Conservation (phyloP, 2,113 vertebrate genomes). For the Elephantulus edwardii region DNA sequence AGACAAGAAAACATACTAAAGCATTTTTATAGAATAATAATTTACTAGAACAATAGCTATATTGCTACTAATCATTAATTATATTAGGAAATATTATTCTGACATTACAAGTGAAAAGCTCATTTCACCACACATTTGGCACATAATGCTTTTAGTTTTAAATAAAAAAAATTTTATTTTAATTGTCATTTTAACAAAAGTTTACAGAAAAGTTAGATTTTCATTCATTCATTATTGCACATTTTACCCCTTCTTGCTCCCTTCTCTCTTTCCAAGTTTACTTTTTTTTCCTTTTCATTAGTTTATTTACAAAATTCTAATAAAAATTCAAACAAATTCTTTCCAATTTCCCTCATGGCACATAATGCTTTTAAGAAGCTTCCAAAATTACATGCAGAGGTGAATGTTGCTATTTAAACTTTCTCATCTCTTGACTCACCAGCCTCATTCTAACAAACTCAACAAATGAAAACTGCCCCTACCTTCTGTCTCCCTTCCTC, state of each 20-base stretch:
- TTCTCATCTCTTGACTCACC: conserved; percentile 67
- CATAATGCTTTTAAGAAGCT: conserved; percentile 76
- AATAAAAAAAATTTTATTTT: too few relatives aligned
- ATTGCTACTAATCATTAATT: conserved; percentile 64
- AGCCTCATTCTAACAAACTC: conserved; percentile 75
- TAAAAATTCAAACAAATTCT: too few relatives aligned
- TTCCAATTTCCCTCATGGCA: too few relatives aligned
- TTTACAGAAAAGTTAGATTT: too few relatives aligned
- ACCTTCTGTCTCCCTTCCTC: conserved; percentile 76
- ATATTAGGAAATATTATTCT: conserved; percentile 77
- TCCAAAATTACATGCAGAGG: conserved; percentile 77
- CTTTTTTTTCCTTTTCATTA: too few relatives aligned
- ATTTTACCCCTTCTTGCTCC: too few relatives aligned
- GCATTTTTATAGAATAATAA: conserved; percentile 40
- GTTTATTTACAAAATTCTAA: too few relatives aligned
- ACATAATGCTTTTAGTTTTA: conserved; percentile 77
- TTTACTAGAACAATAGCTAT: conserved; percentile 40
- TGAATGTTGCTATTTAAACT: conserved; percentile 54
- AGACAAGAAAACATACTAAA: conserved; percentile 15
- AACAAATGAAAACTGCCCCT: conserved; percentile 74
- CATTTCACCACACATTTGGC: conserved; percentile 81
- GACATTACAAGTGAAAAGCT: conserved; percentile 79
- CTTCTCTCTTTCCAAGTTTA: too few relatives aligned
- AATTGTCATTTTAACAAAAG: too few relatives aligned
- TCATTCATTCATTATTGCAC: too few relatives aligned